Percentiles rank a stretch among this genome's conserved stretches.
phyloP scores from a whole-genome alignment of 2,113 vertebrate genomes.

The Motacilla alba region DNA sequence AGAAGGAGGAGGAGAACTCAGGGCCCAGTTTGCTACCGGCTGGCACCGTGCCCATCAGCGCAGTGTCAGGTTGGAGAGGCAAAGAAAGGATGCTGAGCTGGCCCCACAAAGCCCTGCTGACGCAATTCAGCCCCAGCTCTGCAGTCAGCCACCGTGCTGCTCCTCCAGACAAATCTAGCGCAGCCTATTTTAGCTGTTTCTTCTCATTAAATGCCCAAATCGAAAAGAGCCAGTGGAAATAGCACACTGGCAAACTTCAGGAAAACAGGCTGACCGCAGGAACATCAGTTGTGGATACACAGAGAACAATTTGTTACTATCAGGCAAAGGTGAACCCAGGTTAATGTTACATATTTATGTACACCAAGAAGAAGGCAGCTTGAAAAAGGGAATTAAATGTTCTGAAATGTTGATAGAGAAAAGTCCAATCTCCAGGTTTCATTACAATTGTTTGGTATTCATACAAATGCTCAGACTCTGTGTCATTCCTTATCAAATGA shows the following conservation, averaged over 20 bases:
- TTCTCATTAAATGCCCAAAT: neutral
- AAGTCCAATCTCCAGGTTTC: neutral
- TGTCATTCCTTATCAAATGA: constrained; percentile 37
- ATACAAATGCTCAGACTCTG: constrained; percentile 2
- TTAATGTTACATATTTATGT: neutral
- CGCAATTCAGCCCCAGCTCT: neutral
- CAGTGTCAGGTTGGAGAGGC: constrained; percentile 5
- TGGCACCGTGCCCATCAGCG: constrained; percentile 46
- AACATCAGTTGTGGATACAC: neutral
- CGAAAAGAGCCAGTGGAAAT: neutral
- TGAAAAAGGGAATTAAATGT: neutral
- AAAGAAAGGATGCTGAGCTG: neutral
- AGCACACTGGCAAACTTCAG: neutral
- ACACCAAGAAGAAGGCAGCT: neutral
- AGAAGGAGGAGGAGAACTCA: neutral
- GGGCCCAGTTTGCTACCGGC: constrained; percentile 35
- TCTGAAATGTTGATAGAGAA: neutral
- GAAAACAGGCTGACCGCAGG: neutral
- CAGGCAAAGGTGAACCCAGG: neutral
- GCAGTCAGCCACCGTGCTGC: neutral
- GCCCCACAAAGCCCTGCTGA: constrained; percentile 24
- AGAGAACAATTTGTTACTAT: constrained; percentile 6
- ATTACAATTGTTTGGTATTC: constrained; percentile 1
- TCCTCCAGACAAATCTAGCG: neutral
- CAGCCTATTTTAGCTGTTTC: neutral